Evolutionary conservation across 2,888 invertebrate species (phyloP).

Genomic region (Onthophagus sagittarius): DNA sequence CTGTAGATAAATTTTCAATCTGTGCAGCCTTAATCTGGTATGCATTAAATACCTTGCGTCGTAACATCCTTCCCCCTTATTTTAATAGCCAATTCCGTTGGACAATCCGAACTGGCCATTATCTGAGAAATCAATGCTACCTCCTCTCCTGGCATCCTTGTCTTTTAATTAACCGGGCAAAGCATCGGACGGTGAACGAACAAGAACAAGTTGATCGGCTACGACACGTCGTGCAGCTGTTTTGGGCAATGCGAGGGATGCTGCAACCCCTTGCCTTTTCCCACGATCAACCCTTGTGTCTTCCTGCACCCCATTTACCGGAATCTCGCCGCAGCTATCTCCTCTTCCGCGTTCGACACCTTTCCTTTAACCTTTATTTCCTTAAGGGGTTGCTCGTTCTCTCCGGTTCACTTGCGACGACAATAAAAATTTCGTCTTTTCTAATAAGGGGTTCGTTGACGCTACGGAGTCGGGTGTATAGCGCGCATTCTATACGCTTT

Average conservation of each 20-base stretch:
- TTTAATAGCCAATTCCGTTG: not conserved
- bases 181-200: not conserved
- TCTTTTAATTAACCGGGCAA: constrained; percentile 3
- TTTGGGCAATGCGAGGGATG: constrained; percentile 21
- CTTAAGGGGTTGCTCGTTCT: not conserved
- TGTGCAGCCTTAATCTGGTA: not conserved
- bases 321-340: constrained; percentile 46
- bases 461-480: not conserved
- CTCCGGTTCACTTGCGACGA: not conserved
- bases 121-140: not conserved
- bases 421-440: constrained; percentile 2
- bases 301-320: constrained; percentile 42
- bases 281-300: constrained; percentile 45
- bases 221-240: constrained; percentile 2
- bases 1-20: not conserved
- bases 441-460: constrained; percentile 13
- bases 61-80: not conserved
- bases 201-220: constrained; percentile 2
- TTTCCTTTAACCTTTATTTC: constrained; percentile 26
- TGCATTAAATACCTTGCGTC: not conserved
- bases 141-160: not conserved
- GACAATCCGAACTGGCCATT: not conserved
- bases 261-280: constrained; percentile 42
- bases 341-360: constrained; percentile 43
- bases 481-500: not conserved